Base-by-base conservation (phyloP, 2,797 vertebrate genomes). In the Synaphobranchus kaupii region DNA sequence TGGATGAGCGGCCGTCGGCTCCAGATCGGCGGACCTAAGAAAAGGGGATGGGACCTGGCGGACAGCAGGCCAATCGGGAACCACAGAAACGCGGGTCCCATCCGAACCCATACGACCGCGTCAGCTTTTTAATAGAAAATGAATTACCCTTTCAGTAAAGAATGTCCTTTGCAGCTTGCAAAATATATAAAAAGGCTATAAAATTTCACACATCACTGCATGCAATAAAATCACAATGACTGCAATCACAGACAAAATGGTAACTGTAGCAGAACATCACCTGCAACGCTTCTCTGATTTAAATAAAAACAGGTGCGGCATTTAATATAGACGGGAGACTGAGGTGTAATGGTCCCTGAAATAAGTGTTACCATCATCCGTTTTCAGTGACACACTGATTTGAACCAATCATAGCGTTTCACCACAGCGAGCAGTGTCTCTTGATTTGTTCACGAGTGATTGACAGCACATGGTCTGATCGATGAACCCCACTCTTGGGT, bases 131-230 rank as follows among this genome's bases (percentile, higher is more conserved):
- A 92, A 89, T 93, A 92, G 89, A 89, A 92, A 92, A 92, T 90
- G 84, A 9, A 94, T 96, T 96, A 96, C 96, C 96, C 95, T 96
- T 94, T 96, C 91, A 96, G 94, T 93, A 96, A 95, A 94, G 94
- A 95, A 95, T 96, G 96, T 96, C 96, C 95, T 96, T 96, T 96
- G 96, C 95, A 95, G 95, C 96, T 96, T 96, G 95, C 86, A 96
- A 96, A 93, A 96, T 95, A 96, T 91, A 96, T 93, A 92, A 93
- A 92, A 95, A 90, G 90, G 89, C 93, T 92, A 94, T 94, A 93
- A 94, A 94, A 93, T 87, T 84, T 91, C 88, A 90, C 54, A 89
- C 83, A 89, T 86, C 89, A 71, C 87, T 28, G 82, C 91, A 93
- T 92, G 92, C 90, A 92, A 87, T 48, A 81, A 76, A 92, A 58